phyloP scores from a whole-genome alignment of 1,140 invertebrate genomes.

The Lepidotrigona ventralis region DNA sequence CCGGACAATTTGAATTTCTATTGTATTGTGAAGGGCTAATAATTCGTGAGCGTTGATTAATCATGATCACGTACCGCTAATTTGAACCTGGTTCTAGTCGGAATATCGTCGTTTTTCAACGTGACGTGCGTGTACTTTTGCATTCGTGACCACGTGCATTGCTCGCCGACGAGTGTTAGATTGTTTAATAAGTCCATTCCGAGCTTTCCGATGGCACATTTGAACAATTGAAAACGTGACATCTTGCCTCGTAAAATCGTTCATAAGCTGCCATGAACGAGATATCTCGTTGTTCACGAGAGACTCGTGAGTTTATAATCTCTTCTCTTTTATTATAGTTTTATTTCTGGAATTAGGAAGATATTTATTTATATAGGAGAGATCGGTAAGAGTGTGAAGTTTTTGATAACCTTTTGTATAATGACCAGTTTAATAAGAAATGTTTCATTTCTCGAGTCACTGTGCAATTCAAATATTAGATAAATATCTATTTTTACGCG shows the following conservation, averaged over 20 bases:
- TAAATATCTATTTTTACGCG: neutral
- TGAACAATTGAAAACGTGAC: no score
- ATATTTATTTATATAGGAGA: neutral
- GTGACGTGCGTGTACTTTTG: slow-evolving; percentile 28
- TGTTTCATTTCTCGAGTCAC: neutral
- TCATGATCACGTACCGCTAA: slow-evolving; percentile 21
- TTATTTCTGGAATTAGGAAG: neutral
- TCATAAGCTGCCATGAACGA: no score
- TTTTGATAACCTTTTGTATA: neutral
- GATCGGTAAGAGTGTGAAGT: neutral
- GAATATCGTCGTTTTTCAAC: neutral
- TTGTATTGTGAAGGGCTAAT: neutral
- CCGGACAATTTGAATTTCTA: neutral
- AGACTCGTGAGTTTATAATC: no score
- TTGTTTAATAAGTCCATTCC: no score
- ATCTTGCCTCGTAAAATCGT: neutral
- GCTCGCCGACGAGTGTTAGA: neutral
- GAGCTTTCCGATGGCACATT: no score
- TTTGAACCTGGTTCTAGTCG: neutral
- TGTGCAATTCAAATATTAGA: neutral
- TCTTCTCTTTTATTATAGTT: neutral
- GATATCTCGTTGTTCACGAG: no score
- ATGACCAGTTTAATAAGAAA: neutral
- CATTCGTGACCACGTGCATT: slow-evolving; percentile 42
- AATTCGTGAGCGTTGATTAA: slow-evolving; percentile 36